Evolutionary conservation across 2,888 invertebrate genomes (phyloP).

Genomic region (Crematogaster levior): DNA sequence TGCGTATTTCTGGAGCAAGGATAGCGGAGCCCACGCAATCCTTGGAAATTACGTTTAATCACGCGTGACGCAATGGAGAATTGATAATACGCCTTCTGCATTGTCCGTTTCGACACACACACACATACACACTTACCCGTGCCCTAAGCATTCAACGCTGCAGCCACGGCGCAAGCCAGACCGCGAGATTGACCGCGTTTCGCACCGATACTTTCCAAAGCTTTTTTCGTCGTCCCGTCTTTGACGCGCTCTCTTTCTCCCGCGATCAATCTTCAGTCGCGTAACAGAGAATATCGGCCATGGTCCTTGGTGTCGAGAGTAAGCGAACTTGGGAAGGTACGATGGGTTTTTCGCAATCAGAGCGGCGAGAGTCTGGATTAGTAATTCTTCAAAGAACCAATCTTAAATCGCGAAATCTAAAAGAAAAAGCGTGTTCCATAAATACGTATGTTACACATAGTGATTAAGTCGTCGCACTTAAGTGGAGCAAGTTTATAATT

Average conservation of each 20-base stretch:
- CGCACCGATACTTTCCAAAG: conserved; percentile 38
- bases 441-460: not conserved
- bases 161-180: not conserved
- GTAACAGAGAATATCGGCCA: conserved; percentile 44
- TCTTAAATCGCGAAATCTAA: not conserved
- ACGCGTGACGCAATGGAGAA: conserved; percentile 28
- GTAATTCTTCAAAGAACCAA: not conserved
- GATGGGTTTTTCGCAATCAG: not conserved
- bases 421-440: not conserved
- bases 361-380: not conserved
- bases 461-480: not conserved
- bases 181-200: conserved; percentile 43
- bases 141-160: not conserved
- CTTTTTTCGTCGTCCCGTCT: conserved; percentile 42
- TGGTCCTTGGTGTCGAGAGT: conserved; percentile 24
- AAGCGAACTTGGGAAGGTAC: conserved; percentile 10
- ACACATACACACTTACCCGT: not conserved
- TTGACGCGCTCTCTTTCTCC: conserved; percentile 44
- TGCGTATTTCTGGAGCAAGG: conserved; percentile 11
- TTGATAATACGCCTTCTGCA: conserved; percentile 17
- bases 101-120: not conserved
- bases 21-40: not conserved
- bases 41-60: conserved; percentile 37
- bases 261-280: conserved; percentile 36
- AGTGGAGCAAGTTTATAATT: not conserved